Percentiles rank a stretch among this genome's conserved stretches.
Evolutionary conservation across 2,797 vertebrate species (phyloP).

Genomic region (Sternarchorhynchus goeldii): DNA sequence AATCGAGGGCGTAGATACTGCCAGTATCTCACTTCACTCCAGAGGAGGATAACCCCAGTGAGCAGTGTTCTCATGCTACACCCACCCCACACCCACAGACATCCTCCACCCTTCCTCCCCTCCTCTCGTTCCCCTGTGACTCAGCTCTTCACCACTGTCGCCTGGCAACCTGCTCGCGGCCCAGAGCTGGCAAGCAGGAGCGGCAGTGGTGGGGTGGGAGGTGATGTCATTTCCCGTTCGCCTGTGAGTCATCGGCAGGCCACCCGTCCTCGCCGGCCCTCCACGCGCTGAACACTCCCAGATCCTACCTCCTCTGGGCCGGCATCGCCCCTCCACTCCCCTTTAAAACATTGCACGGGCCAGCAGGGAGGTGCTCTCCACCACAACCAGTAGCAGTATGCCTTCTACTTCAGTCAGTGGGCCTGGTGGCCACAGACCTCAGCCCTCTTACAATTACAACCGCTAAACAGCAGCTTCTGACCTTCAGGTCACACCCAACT

Average conservation of each 20-base stretch:
- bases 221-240: slow-evolving; percentile 71
- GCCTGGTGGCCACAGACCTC: not conserved
- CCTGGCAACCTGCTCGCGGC: slow-evolving; percentile 71
- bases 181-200: slow-evolving; percentile 56
- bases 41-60: not conserved
- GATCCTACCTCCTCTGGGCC: slow-evolving; percentile 48
- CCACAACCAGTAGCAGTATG: not conserved
- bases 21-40: slow-evolving; percentile 20
- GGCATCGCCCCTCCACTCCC: slow-evolving; percentile 29
- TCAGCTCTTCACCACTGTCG: slow-evolving; percentile 70
- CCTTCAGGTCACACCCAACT: not conserved
- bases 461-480: not conserved
- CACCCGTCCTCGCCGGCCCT: slow-evolving; percentile 48
- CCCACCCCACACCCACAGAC: not conserved
- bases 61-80: slow-evolving; percentile 9
- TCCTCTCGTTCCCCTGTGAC: slow-evolving; percentile 53
- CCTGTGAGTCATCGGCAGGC: slow-evolving; percentile 68
- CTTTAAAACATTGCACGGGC: not conserved
- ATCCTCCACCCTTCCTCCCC: slow-evolving; percentile 13
- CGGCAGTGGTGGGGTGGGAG: slow-evolving; percentile 46
- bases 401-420: no score
- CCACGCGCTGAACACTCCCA: slow-evolving; percentile 27
- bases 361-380: not conserved
- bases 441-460: not conserved
- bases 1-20: not conserved